Evolutionary conservation across 2,888 invertebrate genomes (phyloP), one percentile per base, ranked within the genome.

Genomic region (Philonicus albiceps): DNA sequence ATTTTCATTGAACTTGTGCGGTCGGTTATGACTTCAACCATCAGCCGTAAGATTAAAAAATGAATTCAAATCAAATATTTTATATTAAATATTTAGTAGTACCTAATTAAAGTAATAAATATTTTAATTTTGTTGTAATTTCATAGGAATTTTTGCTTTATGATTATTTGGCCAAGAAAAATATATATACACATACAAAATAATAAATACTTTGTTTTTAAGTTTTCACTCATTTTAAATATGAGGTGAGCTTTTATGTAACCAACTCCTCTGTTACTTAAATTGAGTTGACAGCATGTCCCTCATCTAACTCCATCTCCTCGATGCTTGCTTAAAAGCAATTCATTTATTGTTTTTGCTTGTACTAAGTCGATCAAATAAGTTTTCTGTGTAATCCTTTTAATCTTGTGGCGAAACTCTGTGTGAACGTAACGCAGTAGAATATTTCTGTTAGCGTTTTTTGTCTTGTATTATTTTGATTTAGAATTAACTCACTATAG

Each of bases 311-410:
- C 49, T 16, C 16, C 78, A 78, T 31, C 43, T 78, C 78, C 49
- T 78, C 49, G 22, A 78, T 27, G 78, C 78, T 78, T 78, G 78
- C 78, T 78, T 78, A 78, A 43, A 43, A 78, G 78, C 43, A 49
- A 27, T 78, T 49, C 30, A 78, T 78, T 78, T 40, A 34, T 76
- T 40, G 34, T 76, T 78, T 43, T 78, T 78, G 78, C 78, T 78
- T 78, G 27, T 78, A 78, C 78, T 78, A 78, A 78, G 49, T 43
- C n/a, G 49, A 43, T 78, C 30, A 27, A 49, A 40, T n/a, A 76
- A 74, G 64, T 64, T 64, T 64, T 64, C 64, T 64, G 64, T 64
- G 64, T 74, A 74, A 74, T 74, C 31, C 31, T 74, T 74, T 78
- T 78, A 53, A 49, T 53, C 40, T 78, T 43, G 64, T 27, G 27